These are phyloP conservation scores for Solea solea DNA, from an alignment of 2,113 vertebrate species.

Conservation along the genomic window DNA sequence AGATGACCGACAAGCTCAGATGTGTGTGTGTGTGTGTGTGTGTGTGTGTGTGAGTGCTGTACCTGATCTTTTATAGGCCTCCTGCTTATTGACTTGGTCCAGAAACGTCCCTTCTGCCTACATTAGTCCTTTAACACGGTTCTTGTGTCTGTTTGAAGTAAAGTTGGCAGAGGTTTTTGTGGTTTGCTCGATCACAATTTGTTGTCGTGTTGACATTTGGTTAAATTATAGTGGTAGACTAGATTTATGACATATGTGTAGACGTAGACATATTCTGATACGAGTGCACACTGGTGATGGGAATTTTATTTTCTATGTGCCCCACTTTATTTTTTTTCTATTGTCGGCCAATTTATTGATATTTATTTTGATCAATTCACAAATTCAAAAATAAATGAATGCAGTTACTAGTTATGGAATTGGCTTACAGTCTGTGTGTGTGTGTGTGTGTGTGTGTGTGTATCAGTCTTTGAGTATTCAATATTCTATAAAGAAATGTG, in stretches of 20 bases:
- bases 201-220: constrained; percentile 89
- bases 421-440: constrained; percentile 28
- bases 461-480: no score
- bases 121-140: constrained; percentile 46
- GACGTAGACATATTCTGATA: constrained; percentile 30
- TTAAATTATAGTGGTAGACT: constrained; percentile 90
- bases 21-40: constrained; percentile 54
- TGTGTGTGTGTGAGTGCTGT: constrained; percentile 39
- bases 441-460: not conserved
- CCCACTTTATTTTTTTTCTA: constrained; percentile 26
- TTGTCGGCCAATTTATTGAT: constrained; percentile 46
- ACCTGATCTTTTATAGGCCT: constrained; percentile 38
- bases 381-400: constrained; percentile 36
- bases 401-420: constrained; percentile 24
- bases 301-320: constrained; percentile 39
- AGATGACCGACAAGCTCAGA: constrained; percentile 56
- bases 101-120: constrained; percentile 39
- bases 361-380: no score
- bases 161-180: constrained; percentile 87
- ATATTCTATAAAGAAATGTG: constrained; percentile 23
- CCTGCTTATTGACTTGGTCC: not conserved
- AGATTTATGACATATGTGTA: constrained; percentile 84
- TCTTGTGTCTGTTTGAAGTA: constrained; percentile 83
- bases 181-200: constrained; percentile 93
- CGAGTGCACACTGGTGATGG: constrained; percentile 20